Evolutionary conservation across 2,113 vertebrate species (phyloP), one percentile per base, ranked within the genome.

Genomic region (Rhinopomastus cyanomelas): DNA sequence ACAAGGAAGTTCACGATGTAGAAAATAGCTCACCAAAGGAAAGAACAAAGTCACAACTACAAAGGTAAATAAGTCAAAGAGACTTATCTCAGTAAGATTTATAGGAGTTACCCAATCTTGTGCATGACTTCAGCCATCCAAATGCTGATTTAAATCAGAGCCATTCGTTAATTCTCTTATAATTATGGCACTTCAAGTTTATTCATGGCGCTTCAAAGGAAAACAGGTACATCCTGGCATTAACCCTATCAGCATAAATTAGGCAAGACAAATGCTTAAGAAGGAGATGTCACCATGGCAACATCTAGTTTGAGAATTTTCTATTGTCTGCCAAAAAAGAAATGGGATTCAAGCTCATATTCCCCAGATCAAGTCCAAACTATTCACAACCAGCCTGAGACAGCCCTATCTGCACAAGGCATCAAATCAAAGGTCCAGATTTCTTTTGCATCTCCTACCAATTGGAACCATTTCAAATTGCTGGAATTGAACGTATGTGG

Each of bases 31-130:
- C 90, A 95, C 93, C 85, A 95, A 97, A 96, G 92, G 88, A 92
- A 96, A 96, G 95, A 95, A 96, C 96, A 96, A 96, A 97, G 96
- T 79, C 71, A 66, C 82, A 92, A 91, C 95, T 95, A 96, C 86
- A 92, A 95, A 97, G 95, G 87, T 95, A 97, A 98, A 95, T 95
- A 97, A 96, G 96, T 96, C 96, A 95, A 92, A 96, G 92, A 88
- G 85, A 92, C 93, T 97, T 93, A 95, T 87, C 85, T 92, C 64
- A 88, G 15, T 51, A 93, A 96, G 96, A 97, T 97, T 97, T 96
- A 96, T 95, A 65, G 66, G 32, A 52, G 18, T 68, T 85, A 67
- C 25, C 37, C 86, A 75, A 53, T 71, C 74, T 88, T 61, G 69
- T 94, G 82, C 65, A 27, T 90, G 71, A 92, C 84, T 90, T 90